Percentiles rank a stretch among this genome's conserved stretches.
Evolutionary conservation across 2,888 invertebrate species (phyloP).

Genomic region (Junonia oenone): DNA sequence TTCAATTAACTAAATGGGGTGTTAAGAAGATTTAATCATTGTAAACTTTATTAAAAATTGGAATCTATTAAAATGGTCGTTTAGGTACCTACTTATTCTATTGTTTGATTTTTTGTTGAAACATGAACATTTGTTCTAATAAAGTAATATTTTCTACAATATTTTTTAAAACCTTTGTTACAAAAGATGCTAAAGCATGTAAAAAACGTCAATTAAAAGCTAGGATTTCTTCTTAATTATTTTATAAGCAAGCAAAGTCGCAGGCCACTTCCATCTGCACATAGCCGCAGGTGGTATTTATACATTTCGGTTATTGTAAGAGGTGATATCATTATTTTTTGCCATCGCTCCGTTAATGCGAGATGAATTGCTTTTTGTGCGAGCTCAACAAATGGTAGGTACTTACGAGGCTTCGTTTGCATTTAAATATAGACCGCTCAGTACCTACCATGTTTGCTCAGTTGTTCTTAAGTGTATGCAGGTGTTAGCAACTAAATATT

Average conservation of each 20-base stretch:
- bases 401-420: constrained; percentile 51
- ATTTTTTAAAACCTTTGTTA: no score
- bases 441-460: constrained; percentile 30
- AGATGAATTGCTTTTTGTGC: constrained; percentile 66
- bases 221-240: no score
- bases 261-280: neutral
- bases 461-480: constrained; percentile 24
- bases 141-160: no score
- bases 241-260: neutral
- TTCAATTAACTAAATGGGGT: neutral
- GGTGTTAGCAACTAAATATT: constrained; percentile 2
- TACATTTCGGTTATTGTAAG: constrained; percentile 27
- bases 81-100: no score
- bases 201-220: no score
- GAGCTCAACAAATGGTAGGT: constrained; percentile 55
- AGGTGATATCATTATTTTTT: constrained; percentile 69
- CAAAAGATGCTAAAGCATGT: no score
- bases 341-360: constrained; percentile 53
- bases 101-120: no score
- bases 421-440: constrained; percentile 42
- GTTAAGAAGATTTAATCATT: neutral
- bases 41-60: no score
- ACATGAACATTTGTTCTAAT: no score
- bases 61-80: no score
- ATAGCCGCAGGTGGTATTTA: constrained; percentile 2